These are phyloP conservation scores for Malurus leucopterus DNA, from an alignment of 2,797 vertebrate genomes.

Conservation along the genomic window DNA sequence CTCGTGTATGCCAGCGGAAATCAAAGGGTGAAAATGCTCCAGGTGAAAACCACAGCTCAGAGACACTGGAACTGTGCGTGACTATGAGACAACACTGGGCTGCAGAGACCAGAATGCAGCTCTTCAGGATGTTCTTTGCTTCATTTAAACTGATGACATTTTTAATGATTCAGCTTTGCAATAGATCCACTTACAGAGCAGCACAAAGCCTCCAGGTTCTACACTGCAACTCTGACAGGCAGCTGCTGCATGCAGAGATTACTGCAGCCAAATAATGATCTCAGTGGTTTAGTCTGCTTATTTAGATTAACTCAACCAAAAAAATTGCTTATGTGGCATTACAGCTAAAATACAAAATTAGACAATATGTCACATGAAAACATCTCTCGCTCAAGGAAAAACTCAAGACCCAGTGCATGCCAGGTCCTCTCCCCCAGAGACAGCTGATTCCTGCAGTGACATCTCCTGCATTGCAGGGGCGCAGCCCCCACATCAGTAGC, in stretches of 20 bases:
- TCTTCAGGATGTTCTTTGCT: not conserved
- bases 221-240: not conserved
- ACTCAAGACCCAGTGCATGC: not conserved
- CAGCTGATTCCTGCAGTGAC: not conserved
- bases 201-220: not conserved
- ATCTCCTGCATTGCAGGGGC: not conserved
- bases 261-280: not conserved
- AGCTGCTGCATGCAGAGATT: not conserved
- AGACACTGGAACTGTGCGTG: accelerated
- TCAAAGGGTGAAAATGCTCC: not conserved
- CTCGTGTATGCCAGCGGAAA: not conserved
- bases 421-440: not conserved
- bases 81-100: not conserved
- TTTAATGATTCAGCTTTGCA: not conserved
- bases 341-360: not conserved
- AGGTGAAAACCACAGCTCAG: not conserved
- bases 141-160: not conserved
- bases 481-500: not conserved
- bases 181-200: not conserved
- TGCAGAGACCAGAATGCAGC: not conserved
- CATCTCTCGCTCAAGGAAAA: not conserved
- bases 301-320: not conserved
- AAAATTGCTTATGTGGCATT: not conserved
- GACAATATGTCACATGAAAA: not conserved
- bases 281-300: not conserved